Evolutionary conservation across 2,113 vertebrate genomes (phyloP), one percentile per base, ranked within the genome.

Genomic region (Paramisgurnus dabryanus): DNA sequence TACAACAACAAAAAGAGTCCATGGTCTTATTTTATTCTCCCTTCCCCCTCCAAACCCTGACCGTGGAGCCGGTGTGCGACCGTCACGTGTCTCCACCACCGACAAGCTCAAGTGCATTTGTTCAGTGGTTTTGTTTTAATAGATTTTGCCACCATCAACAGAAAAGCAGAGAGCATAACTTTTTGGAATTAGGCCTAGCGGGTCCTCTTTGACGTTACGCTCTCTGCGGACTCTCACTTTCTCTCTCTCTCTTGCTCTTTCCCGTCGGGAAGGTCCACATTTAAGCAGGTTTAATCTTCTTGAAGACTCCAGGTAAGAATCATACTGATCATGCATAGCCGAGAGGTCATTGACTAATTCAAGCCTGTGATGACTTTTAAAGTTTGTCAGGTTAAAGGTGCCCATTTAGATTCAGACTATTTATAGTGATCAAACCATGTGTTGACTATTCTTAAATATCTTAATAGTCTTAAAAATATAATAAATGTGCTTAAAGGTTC

Each of bases 61-160:
- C 80, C 88, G 80, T 63, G 81, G 75, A 81, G 76, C 82, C 80
- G 79, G 60, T 82, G 83, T 86, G 69, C 85, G 80, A 70, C 61
- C 45, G 83, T 90, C 91, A 92, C 87, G 79, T 92, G 89, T 40
- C 77, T 45, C 81, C 27, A 76, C 63, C 74, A 76, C 82, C 83
- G 85, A 69, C 74, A 80, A 86, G 89, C 87, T 90, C 82, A 85
- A 87, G 83, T 87, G 88, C 84, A 81, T 91, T 90, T 91, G 89
- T 89, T 90, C 85, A 85, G 82, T 85, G 85, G 27, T 61, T 87
- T 85, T 87, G 87, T 88, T 88, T 84, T 92, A 89, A 92, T 91
- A 89, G 90, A 91, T 93, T 94, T 91, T 93, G 93, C 93, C 88
- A 88, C 88, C 93, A 92, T 94, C 91, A 22, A 93, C 93, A 94